Conservation (phyloP, 2,888 invertebrate species). For the Coecobrya sp. region DNA sequence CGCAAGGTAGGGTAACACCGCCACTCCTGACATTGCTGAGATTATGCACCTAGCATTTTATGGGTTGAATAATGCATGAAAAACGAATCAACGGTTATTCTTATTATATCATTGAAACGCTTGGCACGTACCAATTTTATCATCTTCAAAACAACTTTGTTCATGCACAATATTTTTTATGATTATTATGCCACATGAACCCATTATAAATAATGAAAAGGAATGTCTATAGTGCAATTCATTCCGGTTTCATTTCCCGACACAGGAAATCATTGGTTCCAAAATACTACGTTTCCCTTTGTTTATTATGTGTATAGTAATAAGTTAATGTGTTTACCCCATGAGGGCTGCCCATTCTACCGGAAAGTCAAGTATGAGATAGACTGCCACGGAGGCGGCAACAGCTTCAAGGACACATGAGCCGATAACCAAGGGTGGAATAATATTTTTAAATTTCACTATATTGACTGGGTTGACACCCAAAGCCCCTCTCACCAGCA, state of each 20-base stretch:
- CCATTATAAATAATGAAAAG: neutral
- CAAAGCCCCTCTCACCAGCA: conserved; percentile 84
- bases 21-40: conserved; percentile 83
- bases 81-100: neutral
- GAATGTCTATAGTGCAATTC: too few relatives aligned
- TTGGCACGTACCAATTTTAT: conserved; percentile 39
- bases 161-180: neutral
- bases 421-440: conserved; percentile 81
- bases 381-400: conserved; percentile 72
- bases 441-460: conserved; percentile 79
- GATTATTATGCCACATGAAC: neutral
- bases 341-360: conserved; percentile 81
- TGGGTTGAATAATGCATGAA: neutral
- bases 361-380: conserved; percentile 83
- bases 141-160: neutral
- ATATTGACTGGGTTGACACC: conserved; percentile 82
- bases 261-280: neutral
- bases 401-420: conserved; percentile 83
- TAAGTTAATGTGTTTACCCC: conserved; percentile 78
- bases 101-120: neutral
- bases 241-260: neutral
- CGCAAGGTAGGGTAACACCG: conserved; percentile 80
- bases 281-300: neutral
- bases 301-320: neutral
- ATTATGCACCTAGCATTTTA: conserved; percentile 81